Evolutionary conservation across 2,113 vertebrate genomes (phyloP), one percentile per base, ranked within the genome.

Genomic region (Orientallactaga bullata): DNA sequence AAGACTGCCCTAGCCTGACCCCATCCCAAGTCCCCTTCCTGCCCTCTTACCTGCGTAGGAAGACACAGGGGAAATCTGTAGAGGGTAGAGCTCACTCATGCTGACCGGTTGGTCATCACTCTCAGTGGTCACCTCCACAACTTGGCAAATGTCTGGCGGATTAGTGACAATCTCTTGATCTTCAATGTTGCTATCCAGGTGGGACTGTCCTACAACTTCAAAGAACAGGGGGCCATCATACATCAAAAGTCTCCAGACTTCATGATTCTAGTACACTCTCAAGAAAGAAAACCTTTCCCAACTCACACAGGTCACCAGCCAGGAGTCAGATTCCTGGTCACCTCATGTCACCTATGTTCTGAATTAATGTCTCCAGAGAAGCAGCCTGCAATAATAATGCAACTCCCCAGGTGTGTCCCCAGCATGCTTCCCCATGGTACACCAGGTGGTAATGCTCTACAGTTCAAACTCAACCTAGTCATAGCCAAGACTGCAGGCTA

Each of bases 81-180:
- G 98, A 4, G 99, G 99, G 94, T 99, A 99, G 35, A 98, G 98
- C 93, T 99, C 99, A 72, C 99, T 99, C 97, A 99, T 99, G 98
- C 98, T 99, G 73, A 99, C 98, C 0, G 99, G 98, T 97, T 99
- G 99, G 42, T 99, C 99, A 1, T 99, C 99, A 0, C 99, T 99
- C 97, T 99, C 99, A 0, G 99, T 99, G 97, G 98, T 99, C 97
- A 99, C 99, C 95, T 99, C 99, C 11, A 99, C 99, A 12, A 99
- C 99, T 96, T 99, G 99, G 94, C 99, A 99, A 95, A 99, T 99
- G 65, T 99, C 99, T 0, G 99, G 99, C 10, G 99, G 99, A 84
- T 99, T 99, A 85, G 98, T 97, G 94, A 99, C 98, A 94, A 99
- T 99, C 98, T 99, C 97, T 37, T 99, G 98, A 92, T 99, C 99